Evolutionary conservation across 2,888 invertebrate species (phyloP).

Genomic region (Stenolophus ochropezus): DNA sequence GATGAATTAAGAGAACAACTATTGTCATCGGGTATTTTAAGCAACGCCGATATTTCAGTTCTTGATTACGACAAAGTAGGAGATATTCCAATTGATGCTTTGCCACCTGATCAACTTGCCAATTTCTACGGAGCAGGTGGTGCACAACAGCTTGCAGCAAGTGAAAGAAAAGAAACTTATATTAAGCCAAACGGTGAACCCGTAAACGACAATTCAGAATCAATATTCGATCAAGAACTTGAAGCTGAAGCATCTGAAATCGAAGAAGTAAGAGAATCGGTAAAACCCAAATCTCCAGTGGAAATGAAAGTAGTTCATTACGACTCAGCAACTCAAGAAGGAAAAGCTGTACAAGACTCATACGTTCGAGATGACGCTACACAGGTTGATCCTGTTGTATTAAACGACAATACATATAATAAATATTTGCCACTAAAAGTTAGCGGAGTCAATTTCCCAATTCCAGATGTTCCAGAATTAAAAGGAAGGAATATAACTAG

Average conservation of each 20-base stretch:
- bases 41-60: conserved; percentile 91
- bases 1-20: conserved; percentile 89
- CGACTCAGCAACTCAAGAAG: conserved; percentile 84
- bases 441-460: conserved; percentile 88
- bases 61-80: conserved; percentile 92
- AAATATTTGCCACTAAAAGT: conserved; percentile 90
- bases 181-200: conserved; percentile 79
- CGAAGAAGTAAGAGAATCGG: conserved; percentile 66
- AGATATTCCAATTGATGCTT: conserved; percentile 86
- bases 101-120: conserved; percentile 90
- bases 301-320: conserved; percentile 92
- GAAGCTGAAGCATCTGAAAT: conserved; percentile 78
- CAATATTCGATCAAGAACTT: conserved; percentile 72
- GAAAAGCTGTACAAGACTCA: conserved; percentile 81
- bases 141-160: conserved; percentile 81
- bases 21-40: conserved; percentile 88
- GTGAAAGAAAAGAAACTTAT: conserved; percentile 81
- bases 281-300: conserved; percentile 76
- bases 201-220: conserved; percentile 71
- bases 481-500: conserved; percentile 87
- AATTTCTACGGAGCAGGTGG: conserved; percentile 92
- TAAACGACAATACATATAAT: conserved; percentile 86
- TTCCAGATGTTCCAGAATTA: conserved; percentile 85
- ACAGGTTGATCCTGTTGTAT: conserved; percentile 83
- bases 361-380: conserved; percentile 85